phyloP scores from a whole-genome alignment of 2,113 vertebrate genomes.

The Ceyx cyanopectus region DNA sequence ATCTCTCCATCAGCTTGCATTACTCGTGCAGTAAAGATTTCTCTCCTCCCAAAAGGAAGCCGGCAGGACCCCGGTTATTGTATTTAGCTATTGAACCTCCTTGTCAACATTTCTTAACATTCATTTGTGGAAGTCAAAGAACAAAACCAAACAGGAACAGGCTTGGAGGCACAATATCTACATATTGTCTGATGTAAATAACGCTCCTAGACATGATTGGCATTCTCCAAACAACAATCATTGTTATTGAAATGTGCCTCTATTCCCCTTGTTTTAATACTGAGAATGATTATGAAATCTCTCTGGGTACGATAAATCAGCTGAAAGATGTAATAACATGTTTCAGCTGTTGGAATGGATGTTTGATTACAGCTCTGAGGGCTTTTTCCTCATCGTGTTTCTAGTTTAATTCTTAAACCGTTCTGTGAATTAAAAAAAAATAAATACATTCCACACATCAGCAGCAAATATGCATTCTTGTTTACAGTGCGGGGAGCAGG shows the following conservation, averaged over 20 bases:
- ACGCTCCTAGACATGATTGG: constrained; percentile 73
- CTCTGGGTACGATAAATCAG: constrained; percentile 80
- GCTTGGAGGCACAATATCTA: constrained; percentile 83
- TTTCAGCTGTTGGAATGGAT: constrained; percentile 75
- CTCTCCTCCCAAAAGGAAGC: constrained; percentile 36
- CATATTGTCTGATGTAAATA: constrained; percentile 78
- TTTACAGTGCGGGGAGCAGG: constrained; percentile 46
- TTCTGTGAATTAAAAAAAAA: constrained; percentile 50
- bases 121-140: constrained; percentile 79
- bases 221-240: constrained; percentile 86
- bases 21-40: constrained; percentile 20
- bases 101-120: constrained; percentile 72
- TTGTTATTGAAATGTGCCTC: constrained; percentile 89
- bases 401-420: constrained; percentile 72
- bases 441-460: constrained; percentile 28
- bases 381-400: constrained; percentile 64
- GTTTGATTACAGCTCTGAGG: constrained; percentile 79
- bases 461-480: constrained; percentile 48
- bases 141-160: constrained; percentile 75
- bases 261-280: constrained; percentile 83
- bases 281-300: constrained; percentile 82
- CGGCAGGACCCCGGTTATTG: constrained; percentile 36
- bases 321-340: constrained; percentile 74
- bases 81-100: constrained; percentile 69
- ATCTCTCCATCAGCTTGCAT: constrained; percentile 39